A percentile compares a stretch with the other conserved stretches of the same genome.
Evolutionary conservation across 2,113 vertebrate genomes (phyloP).

Genomic region (Phrynosoma platyrhinos): DNA sequence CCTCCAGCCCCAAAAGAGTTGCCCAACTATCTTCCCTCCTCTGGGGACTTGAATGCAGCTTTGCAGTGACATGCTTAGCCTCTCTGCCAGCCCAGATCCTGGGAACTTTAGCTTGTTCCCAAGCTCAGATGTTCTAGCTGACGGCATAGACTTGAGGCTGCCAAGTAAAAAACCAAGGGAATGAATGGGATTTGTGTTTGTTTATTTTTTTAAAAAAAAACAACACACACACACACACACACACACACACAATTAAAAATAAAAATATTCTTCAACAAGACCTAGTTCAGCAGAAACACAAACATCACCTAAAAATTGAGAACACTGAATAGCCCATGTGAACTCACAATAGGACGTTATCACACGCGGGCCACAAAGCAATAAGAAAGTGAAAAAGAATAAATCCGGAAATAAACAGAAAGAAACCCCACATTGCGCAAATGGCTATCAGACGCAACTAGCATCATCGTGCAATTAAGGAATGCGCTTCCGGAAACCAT

Average conservation of each 20-base stretch:
- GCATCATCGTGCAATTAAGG: too few species aligned
- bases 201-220: neutral
- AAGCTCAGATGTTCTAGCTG: constrained; percentile 70
- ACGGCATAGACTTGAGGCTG: constrained; percentile 61
- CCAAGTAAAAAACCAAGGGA: constrained; percentile 63
- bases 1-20: constrained; percentile 43
- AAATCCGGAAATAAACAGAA: too few species aligned
- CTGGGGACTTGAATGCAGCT: constrained; percentile 38
- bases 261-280: constrained; percentile 22
- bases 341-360: too few species aligned
- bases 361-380: too few species aligned
- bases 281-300: constrained; percentile 28
- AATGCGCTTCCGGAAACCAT: too few species aligned
- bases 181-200: constrained; percentile 43
- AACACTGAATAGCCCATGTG: neutral
- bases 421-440: too few species aligned
- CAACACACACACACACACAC: constrained; percentile 14
- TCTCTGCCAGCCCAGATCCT: constrained; percentile 74
- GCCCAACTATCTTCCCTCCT: constrained; percentile 58
- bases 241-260: constrained; percentile 39
- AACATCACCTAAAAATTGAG: constrained; percentile 36
- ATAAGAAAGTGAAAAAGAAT: too few species aligned
- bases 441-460: too few species aligned
- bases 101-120: constrained; percentile 72
- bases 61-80: constrained; percentile 64